Base-by-base conservation (phyloP, 2,113 vertebrate genomes). In the Aramus guarauna region DNA sequence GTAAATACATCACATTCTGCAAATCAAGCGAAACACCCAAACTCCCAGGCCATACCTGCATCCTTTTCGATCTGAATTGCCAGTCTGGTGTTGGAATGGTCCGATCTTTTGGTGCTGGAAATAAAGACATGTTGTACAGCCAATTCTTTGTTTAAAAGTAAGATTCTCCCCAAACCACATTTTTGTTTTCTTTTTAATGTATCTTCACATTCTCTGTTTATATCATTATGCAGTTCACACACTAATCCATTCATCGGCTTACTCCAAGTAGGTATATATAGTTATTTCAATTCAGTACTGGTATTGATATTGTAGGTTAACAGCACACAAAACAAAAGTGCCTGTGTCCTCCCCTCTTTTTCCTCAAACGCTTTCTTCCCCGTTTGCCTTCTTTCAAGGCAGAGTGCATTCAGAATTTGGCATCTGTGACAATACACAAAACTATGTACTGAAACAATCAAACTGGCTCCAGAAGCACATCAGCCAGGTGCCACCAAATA, bases 61-160 rank as follows among this genome's bases (percentile, higher is more conserved):
- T 99, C 99, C 92, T 99, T 99, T 96, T 99, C 99, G 14, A 99
- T 99, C 90, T 99, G 99, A 90, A 99, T 99, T 69, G 99, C 98
- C 97, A 99, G 98, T 83, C 99, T 98, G 92, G 99, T 99, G 97
- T 99, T 99, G 85, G 99, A 99, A 97, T 99, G 99, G 96, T 99
- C 99, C 13, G 99, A 98, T 7, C 99, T 98, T 88, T 98, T 99
- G 27, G 99, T 99, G 96, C 99, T 99, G 96, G 67, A 97, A 97
- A 91, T n/a, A 88, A 89, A 97, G 60, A 92, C 27, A 94, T 9
- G 17, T 67, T 86, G 55, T 86, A 96, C 15, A 94, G 71, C 4
- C 36, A 92, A 63, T 60, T 75, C 3, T n/a, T 52, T 58, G 47
- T 20, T 19, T 4, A 19, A 43, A 58, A 48, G 71, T 10, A 52